Base-by-base conservation (phyloP, 1,140 invertebrate species). In the Zaprionus capensis region DNA sequence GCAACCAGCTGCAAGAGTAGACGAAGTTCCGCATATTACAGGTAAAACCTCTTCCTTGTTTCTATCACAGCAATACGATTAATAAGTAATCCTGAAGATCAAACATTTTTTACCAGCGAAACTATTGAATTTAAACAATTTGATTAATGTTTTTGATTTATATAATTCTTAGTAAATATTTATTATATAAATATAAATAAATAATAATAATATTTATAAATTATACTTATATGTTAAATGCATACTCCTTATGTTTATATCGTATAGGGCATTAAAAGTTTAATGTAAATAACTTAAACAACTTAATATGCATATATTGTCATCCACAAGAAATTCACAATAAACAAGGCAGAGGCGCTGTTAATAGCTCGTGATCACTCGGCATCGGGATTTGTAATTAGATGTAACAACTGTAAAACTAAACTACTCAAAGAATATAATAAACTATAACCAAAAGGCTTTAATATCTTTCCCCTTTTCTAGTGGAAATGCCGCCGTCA, bases 291-390 rank as follows among this genome's bases (percentile, higher is more conserved):
- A 49, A 74, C 22, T 56, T 62, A 5, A 56, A 36, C 2, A 46
- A 24, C 62, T 56, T 56, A 61, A 34, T 77, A 73, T 77, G 31
- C 53, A 64, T 26, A 73, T 24, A 53, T 63, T 14, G 67, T 49
- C 51, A 38, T 12, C 20, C 46, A 28, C 17, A 38, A 24, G 20
- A 5, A 12, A 51, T 20, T 22, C 11, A 24, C 20, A 5, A n/a
- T 14, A 46, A 22, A n/a, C 61, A 22, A 36, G 4, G 1, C 62
- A 64, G 49, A 12, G 62, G 31, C 62, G 46, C 15, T 6, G 31
- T 17, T 17, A 44, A 38, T 24, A 28, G 9, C 4, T 15, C 6
- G n/a, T 44, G 6, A 41, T 14, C 15, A 12, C 5, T 15, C 2
- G 15, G 6, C 0, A 17, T 2, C n/a, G 41, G n/a, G 7, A 3